Evolutionary conservation across 2,113 vertebrate genomes (phyloP).

Genomic region (Muntiacus reevesi): DNA sequence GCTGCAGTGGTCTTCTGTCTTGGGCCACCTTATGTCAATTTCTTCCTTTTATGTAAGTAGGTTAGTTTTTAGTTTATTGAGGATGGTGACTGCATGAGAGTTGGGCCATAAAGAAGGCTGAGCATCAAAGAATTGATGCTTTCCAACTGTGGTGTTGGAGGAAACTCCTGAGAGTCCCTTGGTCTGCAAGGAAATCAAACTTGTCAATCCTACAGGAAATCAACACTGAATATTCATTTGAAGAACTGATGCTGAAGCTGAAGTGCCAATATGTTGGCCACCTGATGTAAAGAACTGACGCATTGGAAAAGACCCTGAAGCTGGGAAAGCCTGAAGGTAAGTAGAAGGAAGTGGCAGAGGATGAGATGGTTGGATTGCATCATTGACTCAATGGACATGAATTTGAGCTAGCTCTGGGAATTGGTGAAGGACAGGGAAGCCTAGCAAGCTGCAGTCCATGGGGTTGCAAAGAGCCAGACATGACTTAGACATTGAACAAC

Average conservation of each 20-base stretch:
- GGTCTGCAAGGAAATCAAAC: not conserved
- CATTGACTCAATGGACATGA: not conserved
- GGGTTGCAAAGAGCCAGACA: not conserved
- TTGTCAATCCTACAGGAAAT: not conserved
- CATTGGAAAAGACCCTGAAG: not conserved
- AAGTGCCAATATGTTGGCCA: not conserved
- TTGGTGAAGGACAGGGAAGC: not conserved
- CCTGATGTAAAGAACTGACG: not conserved
- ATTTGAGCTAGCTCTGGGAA: not conserved
- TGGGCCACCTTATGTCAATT: not conserved
- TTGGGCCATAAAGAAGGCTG: not conserved
- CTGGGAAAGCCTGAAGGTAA: not conserved
- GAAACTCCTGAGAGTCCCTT: not conserved
- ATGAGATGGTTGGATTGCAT: not conserved
- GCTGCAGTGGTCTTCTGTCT: not conserved
- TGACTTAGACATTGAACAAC: not conserved
- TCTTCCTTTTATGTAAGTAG: not conserved
- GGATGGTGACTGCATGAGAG: not conserved
- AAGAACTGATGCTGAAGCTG: not conserved
- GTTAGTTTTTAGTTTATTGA: not conserved
- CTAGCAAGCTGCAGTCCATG: not conserved
- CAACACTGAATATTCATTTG: not conserved
- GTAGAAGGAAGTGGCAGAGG: not conserved
- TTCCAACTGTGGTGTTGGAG: not conserved
- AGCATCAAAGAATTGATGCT: not conserved